A percentile compares a stretch with the other conserved stretches of the same genome.
Evolutionary conservation across 2,113 vertebrate species (phyloP).

Genomic region (Triplophysa siluroides): DNA sequence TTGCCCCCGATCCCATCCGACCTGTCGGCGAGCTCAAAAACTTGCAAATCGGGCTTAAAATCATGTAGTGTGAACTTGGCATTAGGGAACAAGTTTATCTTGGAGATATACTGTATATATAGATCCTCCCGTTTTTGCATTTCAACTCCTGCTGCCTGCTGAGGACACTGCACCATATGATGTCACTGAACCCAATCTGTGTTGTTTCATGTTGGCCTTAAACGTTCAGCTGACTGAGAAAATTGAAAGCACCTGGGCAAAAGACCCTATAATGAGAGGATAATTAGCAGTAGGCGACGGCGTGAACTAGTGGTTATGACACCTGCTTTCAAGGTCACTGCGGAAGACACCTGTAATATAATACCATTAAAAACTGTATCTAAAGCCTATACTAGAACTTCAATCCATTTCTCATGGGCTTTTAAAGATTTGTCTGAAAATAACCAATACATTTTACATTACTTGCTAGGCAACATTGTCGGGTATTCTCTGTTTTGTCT

Average conservation of each 20-base stretch:
- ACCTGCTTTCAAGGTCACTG: background rate
- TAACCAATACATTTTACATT: background rate
- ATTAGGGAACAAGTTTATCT: too few relatives aligned
- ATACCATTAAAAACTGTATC: background rate
- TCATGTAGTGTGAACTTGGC: too few relatives aligned
- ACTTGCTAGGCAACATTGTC: background rate
- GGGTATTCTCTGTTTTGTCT: background rate
- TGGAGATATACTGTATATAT: background rate
- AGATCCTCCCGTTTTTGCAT: background rate
- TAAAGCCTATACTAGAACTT: background rate
- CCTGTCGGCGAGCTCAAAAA: too few relatives aligned
- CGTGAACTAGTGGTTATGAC: background rate
- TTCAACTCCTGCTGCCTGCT: background rate
- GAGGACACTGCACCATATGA: background rate
- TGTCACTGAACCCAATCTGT: background rate
- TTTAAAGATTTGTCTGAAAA: background rate
- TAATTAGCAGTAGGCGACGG: constrained; percentile 21
- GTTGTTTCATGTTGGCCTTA: background rate
- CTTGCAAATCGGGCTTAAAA: too few relatives aligned
- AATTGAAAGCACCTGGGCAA: constrained; percentile 18
- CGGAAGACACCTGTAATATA: background rate
- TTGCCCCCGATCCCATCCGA: too few relatives aligned
- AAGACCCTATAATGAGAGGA: background rate
- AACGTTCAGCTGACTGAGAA: background rate
- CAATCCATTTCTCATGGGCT: background rate